Evolutionary conservation across 2,888 invertebrate species (phyloP), one percentile per base, ranked within the genome.

Genomic region (Andricus curvator): DNA sequence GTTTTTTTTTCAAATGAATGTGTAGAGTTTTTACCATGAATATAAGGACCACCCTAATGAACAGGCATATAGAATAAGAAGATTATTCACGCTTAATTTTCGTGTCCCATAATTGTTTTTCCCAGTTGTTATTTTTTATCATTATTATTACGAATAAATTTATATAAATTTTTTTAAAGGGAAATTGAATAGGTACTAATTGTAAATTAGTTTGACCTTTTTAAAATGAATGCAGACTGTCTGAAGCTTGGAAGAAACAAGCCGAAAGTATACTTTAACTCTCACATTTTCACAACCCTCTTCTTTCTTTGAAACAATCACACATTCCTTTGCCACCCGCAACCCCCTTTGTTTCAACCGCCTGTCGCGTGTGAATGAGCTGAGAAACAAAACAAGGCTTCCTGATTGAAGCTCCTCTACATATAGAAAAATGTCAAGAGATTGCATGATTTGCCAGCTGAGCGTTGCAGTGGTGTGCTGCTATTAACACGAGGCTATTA

Each of bases 391-490:
- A 78, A 82, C 78, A 81, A 66, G 68, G 83, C 84, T 84, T 87
- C 84, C 80, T 79, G 82, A 83, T 85, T 82, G 80, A 80, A 29
- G 66, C 33, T 79, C 60, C 70, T 56, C 78, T 80, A 81, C 81
- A 79, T 51, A 79, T 44, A 77, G 33, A 80, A 64, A 56, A 68
- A 79, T 79, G 80, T 77, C 79, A 88, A 85, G 87, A 85, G 88
- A 87, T 87, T 89, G 91, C 91, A 91, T 91, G 91, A 85, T 88
- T 89, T 91, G 89, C 86, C 89, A 88, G 87, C 87, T 90, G 86
- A 88, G 87, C 89, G 88, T 92, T 92, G 89, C 90, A 89, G 91
- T 92, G 91, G 91, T 92, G 91, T 92, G 92, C 87, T 87, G 88
- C 89, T 92, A 85, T 84, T 82, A 84, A 83, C 82, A 85, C 65